phyloP scores from a whole-genome alignment of 2,113 vertebrate genomes.

The Coturnix japonica region DNA sequence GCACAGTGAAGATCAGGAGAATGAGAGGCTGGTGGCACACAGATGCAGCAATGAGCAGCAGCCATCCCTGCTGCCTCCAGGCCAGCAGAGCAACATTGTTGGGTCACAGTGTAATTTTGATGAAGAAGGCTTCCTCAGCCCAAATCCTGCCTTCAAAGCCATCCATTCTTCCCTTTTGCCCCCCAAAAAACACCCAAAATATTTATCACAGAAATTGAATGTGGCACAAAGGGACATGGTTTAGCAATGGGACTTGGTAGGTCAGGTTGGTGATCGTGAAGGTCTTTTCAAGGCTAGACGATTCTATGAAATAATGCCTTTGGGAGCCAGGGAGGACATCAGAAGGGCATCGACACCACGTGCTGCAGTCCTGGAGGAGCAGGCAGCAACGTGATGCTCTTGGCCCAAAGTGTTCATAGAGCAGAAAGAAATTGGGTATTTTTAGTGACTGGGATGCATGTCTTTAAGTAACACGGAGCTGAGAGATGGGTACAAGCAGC shows the following conservation, averaged over 20 bases:
- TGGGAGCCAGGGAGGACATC: neutral
- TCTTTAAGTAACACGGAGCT: neutral
- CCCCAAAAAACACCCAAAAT: neutral
- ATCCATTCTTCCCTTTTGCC: accelerated
- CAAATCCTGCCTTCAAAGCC: neutral
- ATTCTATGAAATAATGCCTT: neutral
- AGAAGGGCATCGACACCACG: accelerated
- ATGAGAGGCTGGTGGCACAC: neutral
- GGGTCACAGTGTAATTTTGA: accelerated
- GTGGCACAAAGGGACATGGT: neutral
- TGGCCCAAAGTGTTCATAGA: accelerated
- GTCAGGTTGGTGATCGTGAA: neutral
- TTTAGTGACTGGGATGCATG: accelerated
- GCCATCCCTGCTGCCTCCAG: neutral
- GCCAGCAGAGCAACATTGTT: neutral
- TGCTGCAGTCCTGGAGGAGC: neutral
- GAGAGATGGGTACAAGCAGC: neutral
- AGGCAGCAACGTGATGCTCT: neutral
- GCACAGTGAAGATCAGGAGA: neutral
- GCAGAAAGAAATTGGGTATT: neutral
- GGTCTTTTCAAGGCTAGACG: neutral
- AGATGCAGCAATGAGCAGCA: accelerated
- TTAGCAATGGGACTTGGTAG: neutral
- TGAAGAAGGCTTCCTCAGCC: neutral
- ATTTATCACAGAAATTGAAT: neutral